Percentiles rank a stretch among this genome's conserved stretches.
Conservation (phyloP, 2,888 invertebrate species). For the Mycogona germanica region DNA sequence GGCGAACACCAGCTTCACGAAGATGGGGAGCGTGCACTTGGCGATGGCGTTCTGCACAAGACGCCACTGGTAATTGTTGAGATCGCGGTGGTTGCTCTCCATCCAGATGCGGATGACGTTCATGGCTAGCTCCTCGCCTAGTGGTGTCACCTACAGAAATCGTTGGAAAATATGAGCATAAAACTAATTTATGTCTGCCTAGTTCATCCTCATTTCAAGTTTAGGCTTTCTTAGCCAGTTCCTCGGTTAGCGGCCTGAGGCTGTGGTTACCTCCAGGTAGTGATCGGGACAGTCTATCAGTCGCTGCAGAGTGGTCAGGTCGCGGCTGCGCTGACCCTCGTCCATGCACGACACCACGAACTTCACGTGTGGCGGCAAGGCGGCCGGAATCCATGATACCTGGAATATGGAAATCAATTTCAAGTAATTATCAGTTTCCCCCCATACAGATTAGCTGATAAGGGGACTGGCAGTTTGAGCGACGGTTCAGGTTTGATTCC, state of each 20-base stretch:
- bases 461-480: too few relatives aligned
- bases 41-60: constrained; percentile 85
- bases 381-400: constrained; percentile 14
- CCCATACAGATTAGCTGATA: too few relatives aligned
- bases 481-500: too few relatives aligned
- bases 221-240: constrained; percentile 86
- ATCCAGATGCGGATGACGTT: constrained; percentile 84
- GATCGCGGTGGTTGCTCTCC: constrained; percentile 70
- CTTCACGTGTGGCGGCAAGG: constrained; percentile 68
- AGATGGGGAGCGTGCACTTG: constrained; percentile 88
- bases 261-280: constrained; percentile 71
- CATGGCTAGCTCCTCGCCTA: constrained; percentile 89
- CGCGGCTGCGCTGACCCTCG: constrained; percentile 73
- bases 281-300: constrained; percentile 83
- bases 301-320: constrained; percentile 68
- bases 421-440: too few relatives aligned
- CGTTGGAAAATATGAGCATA: too few relatives aligned
- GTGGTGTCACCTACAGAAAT: constrained; percentile 29
- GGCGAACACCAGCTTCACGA: constrained; percentile 93
- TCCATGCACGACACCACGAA: constrained; percentile 83
- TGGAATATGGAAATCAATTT: too few relatives aligned
- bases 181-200: too few relatives aligned
- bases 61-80: constrained; percentile 89
- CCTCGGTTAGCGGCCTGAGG: constrained; percentile 58
- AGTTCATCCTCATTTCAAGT: too few relatives aligned